Evolutionary conservation across 2,113 vertebrate genomes (phyloP).

Genomic region (Patagioenas fasciata): DNA sequence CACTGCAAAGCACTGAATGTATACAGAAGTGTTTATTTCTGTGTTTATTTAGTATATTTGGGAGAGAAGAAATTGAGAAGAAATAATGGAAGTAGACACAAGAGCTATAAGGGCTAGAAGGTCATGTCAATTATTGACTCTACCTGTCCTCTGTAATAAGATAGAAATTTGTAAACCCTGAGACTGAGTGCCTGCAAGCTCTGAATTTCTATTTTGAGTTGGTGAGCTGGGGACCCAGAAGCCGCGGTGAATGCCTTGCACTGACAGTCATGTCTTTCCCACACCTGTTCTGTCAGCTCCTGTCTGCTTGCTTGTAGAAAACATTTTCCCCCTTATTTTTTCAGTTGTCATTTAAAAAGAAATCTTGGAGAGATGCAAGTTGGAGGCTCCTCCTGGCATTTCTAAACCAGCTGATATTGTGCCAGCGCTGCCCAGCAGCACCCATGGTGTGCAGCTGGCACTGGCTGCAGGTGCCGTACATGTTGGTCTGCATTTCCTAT

Average conservation of each 20-base stretch:
- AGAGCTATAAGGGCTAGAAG: not conserved
- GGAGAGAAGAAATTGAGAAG: not conserved
- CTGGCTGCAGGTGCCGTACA: rapidly evolving
- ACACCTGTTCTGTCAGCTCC: not conserved
- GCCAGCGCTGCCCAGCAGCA: not conserved
- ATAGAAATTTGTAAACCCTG: not conserved
- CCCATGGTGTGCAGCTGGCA: rapidly evolving
- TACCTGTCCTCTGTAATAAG: constrained; percentile 25
- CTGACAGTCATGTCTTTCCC: not conserved
- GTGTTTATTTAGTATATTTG: not conserved
- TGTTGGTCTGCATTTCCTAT: rapidly evolving
- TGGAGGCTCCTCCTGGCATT: not conserved
- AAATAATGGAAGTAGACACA: constrained; percentile 33
- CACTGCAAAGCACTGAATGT: not conserved
- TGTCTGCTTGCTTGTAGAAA: not conserved
- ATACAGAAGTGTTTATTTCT: not conserved
- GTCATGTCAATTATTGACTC: constrained; percentile 12
- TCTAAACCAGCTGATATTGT: rapidly evolving
- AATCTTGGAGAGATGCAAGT: not conserved
- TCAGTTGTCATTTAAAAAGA: not conserved
- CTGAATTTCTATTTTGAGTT: not conserved
- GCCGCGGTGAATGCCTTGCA: rapidly evolving
- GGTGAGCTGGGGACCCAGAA: not conserved
- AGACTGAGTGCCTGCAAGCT: not conserved
- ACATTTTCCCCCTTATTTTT: not conserved